phyloP scores from a whole-genome alignment of 2,797 vertebrate species.

The Fundulus diaphanus region DNA sequence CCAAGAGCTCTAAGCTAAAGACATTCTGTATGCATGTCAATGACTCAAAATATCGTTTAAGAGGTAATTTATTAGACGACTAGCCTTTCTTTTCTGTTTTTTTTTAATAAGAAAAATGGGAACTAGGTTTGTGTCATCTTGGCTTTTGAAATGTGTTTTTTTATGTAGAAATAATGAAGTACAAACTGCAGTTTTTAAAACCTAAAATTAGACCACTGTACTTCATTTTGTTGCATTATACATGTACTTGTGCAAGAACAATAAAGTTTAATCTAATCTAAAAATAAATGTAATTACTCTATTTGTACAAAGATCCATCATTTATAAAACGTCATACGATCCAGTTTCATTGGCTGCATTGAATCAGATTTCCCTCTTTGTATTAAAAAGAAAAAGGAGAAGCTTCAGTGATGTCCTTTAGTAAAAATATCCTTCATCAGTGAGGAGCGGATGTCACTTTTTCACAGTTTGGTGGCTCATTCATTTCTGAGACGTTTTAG shows the following conservation, averaged over 20 bases:
- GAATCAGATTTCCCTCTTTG: background rate
- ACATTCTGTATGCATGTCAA: constrained; percentile 21
- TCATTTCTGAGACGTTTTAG: background rate
- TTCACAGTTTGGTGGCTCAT: constrained; percentile 8
- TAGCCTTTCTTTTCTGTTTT: background rate
- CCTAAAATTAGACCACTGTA: background rate
- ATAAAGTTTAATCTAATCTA: no score
- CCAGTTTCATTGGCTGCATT: background rate
- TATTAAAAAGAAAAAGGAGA: background rate
- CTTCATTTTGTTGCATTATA: background rate
- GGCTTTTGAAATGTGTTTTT: no score
- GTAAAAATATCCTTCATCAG: constrained; percentile 5
- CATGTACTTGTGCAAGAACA: no score
- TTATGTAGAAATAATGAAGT: background rate
- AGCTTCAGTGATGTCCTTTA: background rate
- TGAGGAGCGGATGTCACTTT: background rate
- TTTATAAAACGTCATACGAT: background rate
- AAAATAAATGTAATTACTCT: no score
- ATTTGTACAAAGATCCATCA: background rate
- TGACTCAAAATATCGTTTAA: background rate
- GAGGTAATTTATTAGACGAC: background rate
- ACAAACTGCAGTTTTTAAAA: background rate
- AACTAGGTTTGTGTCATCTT: background rate
- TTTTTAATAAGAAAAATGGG: background rate
- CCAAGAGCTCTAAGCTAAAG: constrained; percentile 39